Percentiles rank a stretch among this genome's conserved stretches.
Conservation (phyloP, 1,140 invertebrate genomes). For the Diorhabda sublineata region DNA sequence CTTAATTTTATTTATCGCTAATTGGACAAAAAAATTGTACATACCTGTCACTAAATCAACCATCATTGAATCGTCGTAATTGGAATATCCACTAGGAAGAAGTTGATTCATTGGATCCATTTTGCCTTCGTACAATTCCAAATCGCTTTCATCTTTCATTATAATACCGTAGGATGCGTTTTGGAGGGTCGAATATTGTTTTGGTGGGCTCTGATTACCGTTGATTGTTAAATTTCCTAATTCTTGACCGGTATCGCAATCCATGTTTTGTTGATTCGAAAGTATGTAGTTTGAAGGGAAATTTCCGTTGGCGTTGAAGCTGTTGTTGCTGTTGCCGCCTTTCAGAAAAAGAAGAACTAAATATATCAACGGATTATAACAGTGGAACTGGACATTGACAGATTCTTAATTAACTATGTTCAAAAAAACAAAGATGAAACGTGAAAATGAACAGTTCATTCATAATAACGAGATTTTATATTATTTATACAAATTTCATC, state of each 20-base stretch:
- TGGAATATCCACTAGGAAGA: slow-evolving; percentile 59
- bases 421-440: too few relatives aligned
- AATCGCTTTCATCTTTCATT: slow-evolving; percentile 72
- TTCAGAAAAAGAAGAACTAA: neutral
- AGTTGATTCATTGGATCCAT: slow-evolving; percentile 61
- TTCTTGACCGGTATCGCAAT: slow-evolving; percentile 69
- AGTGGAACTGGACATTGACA: too few relatives aligned
- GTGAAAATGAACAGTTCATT: too few relatives aligned
- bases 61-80: slow-evolving; percentile 74
- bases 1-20: neutral
- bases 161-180: slow-evolving; percentile 72
- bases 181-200: slow-evolving; percentile 75
- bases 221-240: slow-evolving; percentile 52
- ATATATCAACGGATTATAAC: too few relatives aligned
- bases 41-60: slow-evolving; percentile 44
- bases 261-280: slow-evolving; percentile 62
- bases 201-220: slow-evolving; percentile 45
- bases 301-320: slow-evolving; percentile 49
- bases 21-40: neutral
- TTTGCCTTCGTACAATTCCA: slow-evolving; percentile 67
- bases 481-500: too few relatives aligned
- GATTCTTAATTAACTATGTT: too few relatives aligned
- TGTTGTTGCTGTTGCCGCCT: slow-evolving; percentile 60
- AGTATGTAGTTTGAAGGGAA: slow-evolving; percentile 49
- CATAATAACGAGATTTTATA: too few relatives aligned